Evolutionary conservation across 1,140 invertebrate genomes (phyloP).

Genomic region (Panagrolaimus sp.): DNA sequence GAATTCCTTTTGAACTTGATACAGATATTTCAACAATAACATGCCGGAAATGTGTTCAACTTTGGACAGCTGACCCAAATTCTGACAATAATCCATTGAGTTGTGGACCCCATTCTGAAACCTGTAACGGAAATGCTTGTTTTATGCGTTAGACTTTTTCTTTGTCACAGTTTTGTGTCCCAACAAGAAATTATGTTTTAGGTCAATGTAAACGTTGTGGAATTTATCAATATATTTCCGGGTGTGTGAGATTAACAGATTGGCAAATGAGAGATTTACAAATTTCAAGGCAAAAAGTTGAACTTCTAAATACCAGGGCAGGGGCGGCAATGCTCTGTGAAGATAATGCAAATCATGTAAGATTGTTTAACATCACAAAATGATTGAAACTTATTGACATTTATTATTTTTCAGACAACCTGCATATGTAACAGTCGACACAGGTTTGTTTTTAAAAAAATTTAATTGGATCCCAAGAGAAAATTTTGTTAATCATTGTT

Average conservation of each 20-base stretch:
- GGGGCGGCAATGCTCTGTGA: conserved; percentile 11
- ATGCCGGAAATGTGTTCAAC: conserved; percentile 6
- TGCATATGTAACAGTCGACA: conserved; percentile 16
- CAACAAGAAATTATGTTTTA: neutral
- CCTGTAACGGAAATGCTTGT: conserved; percentile 15
- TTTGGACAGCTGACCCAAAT: neutral
- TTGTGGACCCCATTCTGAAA: conserved; percentile 16
- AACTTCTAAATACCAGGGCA: neutral
- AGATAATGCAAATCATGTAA: conserved; percentile 20
- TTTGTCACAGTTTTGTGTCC: neutral
- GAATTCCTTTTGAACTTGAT: conserved; percentile 13
- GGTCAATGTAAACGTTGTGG: conserved; percentile 19
- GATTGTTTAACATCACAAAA: neutral
- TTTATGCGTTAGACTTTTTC: conserved; percentile 16
- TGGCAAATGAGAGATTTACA: conserved; percentile 17
- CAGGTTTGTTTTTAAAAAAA: too few relatives aligned
- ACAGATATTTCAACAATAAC: conserved; percentile 4
- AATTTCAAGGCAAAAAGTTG: neutral
- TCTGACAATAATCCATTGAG: neutral
- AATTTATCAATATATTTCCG: conserved; percentile 16
- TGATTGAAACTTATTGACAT: neutral
- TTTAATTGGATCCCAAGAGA: too few relatives aligned
- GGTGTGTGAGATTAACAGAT: conserved; percentile 1
- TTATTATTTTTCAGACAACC: conserved; percentile 20
- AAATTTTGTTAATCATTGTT: too few relatives aligned